Evolutionary conservation across 2,113 vertebrate species (phyloP), one percentile per base, ranked within the genome.

Genomic region (Ptychochromis oligacanthus): DNA sequence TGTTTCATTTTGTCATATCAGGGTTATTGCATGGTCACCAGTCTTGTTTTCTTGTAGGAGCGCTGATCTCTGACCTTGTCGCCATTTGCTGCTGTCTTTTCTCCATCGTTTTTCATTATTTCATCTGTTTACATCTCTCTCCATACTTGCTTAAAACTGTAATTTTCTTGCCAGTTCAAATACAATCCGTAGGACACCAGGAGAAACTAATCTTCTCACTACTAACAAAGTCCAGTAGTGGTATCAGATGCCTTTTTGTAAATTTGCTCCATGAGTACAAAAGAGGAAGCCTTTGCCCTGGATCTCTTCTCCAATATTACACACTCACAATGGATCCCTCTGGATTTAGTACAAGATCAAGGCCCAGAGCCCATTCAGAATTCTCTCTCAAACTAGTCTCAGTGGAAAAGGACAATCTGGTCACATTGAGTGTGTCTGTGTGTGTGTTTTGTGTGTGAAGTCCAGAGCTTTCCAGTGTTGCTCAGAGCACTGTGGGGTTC

Each of bases 401-500:
- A 34, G 75, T 82, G 61, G 86, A 80, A 70, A 78, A 90, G 67
- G 58, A 87, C 55, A 56, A 77, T 79, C 79, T 55, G 72, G 80
- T 84, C 86, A 88, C 77, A 87, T 81, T 58, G 86, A 70, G 61
- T 8, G 65, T 62, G 46, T 58, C 58, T 40, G 80, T 52, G 72
- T 58, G 55, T 38, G 84, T 74, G 82, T 72, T 72, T 72, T 72
- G 20, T 88, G 43, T 83, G 43, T 81, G 91, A 70, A 83, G 84
- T 86, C 82, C 83, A 88, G 88, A 91, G 88, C 92, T 90, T 93
- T 94, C 78, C 83, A 62, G 87, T 84, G 91, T 91, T 89, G 87
- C 87, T 87, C 86, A 79, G 90, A 93, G 91, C 91, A 79, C 89
- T 61, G 4, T 77, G 83, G 80, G 89, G 93, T 94, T 95, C 89